These are phyloP conservation scores for Procambarus virginalis DNA, from an alignment of 1,140 invertebrate species.

Conservation along the genomic window DNA sequence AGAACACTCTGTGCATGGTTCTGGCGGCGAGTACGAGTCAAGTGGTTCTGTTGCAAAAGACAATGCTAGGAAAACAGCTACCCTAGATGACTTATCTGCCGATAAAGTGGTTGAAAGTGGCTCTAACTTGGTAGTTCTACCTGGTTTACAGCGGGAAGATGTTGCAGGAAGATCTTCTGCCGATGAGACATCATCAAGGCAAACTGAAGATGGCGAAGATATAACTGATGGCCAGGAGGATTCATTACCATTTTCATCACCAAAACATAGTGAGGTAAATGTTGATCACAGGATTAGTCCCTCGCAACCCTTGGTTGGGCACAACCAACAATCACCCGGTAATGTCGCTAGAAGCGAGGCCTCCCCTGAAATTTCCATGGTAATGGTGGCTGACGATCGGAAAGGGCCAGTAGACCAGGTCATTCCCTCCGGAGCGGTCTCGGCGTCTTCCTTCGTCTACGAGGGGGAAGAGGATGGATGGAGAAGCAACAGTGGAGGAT, in stretches of 20 bases:
- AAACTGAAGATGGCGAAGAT: neutral
- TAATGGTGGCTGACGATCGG: constrained; percentile 2
- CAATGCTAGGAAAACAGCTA: no score
- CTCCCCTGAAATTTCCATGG: constrained; percentile 14
- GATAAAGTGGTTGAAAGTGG: no score
- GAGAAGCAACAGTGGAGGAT: neutral
- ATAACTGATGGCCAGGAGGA: neutral
- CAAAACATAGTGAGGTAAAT: constrained; percentile 21
- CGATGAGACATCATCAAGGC: neutral
- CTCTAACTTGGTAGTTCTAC: no score
- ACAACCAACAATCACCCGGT: constrained; percentile 17
- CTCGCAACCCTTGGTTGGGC: neutral
- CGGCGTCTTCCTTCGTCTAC: neutral
- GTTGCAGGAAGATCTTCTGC: neutral
- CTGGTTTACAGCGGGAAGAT: neutral
- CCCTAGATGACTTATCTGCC: no score
- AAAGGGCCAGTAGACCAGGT: neutral
- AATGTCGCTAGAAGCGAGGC: constrained; percentile 2
- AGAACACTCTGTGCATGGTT: no score
- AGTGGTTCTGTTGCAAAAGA: no score
- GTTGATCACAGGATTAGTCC: neutral
- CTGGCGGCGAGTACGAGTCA: no score
- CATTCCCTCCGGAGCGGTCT: neutral
- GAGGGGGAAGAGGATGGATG: neutral
- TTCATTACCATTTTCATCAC: neutral